phyloP scores from a whole-genome alignment of 2,888 invertebrate species.

The Trachelus stipa region DNA sequence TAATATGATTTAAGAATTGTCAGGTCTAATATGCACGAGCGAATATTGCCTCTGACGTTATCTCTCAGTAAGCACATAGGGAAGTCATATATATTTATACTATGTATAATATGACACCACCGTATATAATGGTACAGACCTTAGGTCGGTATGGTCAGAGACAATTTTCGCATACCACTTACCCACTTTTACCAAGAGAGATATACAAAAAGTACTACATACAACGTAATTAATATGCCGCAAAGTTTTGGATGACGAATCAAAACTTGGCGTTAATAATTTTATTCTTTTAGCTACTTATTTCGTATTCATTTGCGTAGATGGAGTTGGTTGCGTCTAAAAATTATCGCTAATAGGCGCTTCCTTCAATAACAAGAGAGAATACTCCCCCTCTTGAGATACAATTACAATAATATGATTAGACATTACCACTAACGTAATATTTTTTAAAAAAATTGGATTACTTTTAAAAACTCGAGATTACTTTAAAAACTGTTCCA shows the following conservation, averaged over 20 bases:
- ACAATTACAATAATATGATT: conserved; percentile 50
- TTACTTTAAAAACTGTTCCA: conserved; percentile 51
- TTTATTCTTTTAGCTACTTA: conserved; percentile 44
- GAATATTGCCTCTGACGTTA: conserved; percentile 25
- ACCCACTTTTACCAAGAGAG: conserved; percentile 29
- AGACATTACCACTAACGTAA: conserved; percentile 52
- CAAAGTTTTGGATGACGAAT: conserved; percentile 19
- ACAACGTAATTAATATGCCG: conserved; percentile 37
- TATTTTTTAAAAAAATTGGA: conserved; percentile 31
- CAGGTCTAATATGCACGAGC: conserved; percentile 22
- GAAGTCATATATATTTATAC: conserved; percentile 46
- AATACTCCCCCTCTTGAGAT: conserved; percentile 19
- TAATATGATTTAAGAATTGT: conserved; percentile 18
- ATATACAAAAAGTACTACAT: conserved; percentile 41
- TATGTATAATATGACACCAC: conserved; percentile 53
- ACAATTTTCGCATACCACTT: conserved; percentile 47
- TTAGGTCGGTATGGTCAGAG: conserved; percentile 46
- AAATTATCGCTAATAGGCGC: conserved; percentile 53
- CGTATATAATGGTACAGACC: conserved; percentile 45
- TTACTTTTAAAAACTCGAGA: conserved; percentile 53
- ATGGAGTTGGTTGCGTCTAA: conserved; percentile 42
- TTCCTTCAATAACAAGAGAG: conserved; percentile 34
- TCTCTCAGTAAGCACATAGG: conserved; percentile 14
- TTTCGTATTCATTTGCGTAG: conserved; percentile 37
- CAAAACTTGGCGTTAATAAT: conserved; percentile 38